Conservation (phyloP, 2,797 vertebrate species). For the Leptoclinus maculatus region DNA sequence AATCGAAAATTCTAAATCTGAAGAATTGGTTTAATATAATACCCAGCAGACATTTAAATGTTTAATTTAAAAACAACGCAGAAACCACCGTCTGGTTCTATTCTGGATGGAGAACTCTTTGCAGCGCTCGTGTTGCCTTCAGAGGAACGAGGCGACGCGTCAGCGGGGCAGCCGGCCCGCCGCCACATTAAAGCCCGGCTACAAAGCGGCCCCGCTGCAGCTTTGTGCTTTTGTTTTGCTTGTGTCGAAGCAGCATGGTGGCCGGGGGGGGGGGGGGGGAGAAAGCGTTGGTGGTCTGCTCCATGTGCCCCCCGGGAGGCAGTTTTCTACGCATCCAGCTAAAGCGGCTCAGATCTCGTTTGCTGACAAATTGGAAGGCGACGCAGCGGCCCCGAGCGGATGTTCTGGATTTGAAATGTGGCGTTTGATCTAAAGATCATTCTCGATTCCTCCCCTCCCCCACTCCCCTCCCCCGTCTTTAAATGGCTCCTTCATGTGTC, state of each 20-base stretch:
- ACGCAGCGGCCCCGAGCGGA: slow-evolving; percentile 28
- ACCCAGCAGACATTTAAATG: no score
- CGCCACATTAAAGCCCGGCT: slow-evolving; percentile 46
- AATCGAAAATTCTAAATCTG: no score
- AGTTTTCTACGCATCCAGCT: slow-evolving; percentile 19
- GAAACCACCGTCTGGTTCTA: not conserved
- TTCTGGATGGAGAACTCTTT: not conserved
- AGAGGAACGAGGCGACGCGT: not conserved
- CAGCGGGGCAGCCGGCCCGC: slow-evolving; percentile 24
- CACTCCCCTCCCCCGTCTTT: not conserved
- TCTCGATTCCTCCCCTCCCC: slow-evolving; percentile 1
- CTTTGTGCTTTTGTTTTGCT: slow-evolving; percentile 89
- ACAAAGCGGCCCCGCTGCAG: slow-evolving; percentile 85
- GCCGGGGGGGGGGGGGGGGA: slow-evolving; percentile 54
- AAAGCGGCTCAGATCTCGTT: slow-evolving; percentile 39
- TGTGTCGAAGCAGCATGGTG: slow-evolving; percentile 84
- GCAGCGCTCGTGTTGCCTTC: not conserved
- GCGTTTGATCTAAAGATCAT: slow-evolving; percentile 46
- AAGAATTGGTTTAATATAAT: no score
- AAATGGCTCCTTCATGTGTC: not conserved
- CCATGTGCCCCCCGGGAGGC: slow-evolving; percentile 64
- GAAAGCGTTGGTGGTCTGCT: slow-evolving; percentile 76
- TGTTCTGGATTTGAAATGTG: slow-evolving; percentile 42
- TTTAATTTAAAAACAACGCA: no score
- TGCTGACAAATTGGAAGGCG: slow-evolving; percentile 62